These are phyloP conservation scores for Diprion similis DNA, from an alignment of 1,140 invertebrate genomes.

Conservation along the genomic window DNA sequence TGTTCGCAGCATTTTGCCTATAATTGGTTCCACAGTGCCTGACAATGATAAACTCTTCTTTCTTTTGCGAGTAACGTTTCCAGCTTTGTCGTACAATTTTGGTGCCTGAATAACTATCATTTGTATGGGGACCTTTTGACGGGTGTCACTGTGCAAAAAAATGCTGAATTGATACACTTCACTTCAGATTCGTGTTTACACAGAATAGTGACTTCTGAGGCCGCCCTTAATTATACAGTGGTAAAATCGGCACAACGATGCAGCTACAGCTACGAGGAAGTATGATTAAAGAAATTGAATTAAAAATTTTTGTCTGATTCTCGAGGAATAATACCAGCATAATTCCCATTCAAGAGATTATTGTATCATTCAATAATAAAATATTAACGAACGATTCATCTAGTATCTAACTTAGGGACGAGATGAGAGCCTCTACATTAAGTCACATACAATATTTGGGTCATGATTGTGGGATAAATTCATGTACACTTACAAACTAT, in stretches of 20 bases:
- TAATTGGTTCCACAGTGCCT: slow-evolving; percentile 5
- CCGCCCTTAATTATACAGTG: background rate
- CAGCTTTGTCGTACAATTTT: background rate
- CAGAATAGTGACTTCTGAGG: background rate
- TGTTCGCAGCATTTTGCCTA: background rate
- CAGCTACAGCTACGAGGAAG: background rate
- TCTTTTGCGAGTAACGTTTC: background rate
- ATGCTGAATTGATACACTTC: background rate
- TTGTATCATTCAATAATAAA: background rate
- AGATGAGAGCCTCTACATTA: background rate
- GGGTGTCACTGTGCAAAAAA: too few relatives aligned
- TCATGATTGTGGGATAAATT: slow-evolving; percentile 13
- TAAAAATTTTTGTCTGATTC: background rate
- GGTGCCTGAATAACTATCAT: background rate
- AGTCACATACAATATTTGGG: background rate
- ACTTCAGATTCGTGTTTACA: background rate
- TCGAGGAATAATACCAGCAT: background rate
- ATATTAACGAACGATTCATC: background rate
- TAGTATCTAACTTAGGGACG: background rate
- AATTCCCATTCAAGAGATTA: background rate
- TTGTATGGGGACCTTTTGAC: too few relatives aligned
- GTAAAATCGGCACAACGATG: slow-evolving; percentile 5
- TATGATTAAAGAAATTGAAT: too few relatives aligned
- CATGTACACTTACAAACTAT: slow-evolving; percentile 31
- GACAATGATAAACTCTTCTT: background rate